Percentiles rank a stretch among this genome's conserved stretches.
Conservation (phyloP, 2,888 invertebrate genomes). For the Drosophila greeni region DNA sequence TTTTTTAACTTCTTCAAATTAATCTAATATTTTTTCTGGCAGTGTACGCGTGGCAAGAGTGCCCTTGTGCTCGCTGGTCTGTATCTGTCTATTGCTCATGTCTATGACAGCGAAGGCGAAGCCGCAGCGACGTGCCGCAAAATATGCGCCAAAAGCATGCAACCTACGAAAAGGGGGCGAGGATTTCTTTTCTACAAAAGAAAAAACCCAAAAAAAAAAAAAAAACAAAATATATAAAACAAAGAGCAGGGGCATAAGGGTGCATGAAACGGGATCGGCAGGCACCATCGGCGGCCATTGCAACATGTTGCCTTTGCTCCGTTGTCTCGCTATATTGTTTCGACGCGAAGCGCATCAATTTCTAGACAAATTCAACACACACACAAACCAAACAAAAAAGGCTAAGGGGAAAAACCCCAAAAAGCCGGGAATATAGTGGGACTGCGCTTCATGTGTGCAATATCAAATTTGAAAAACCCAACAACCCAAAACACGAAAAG, state of each 20-base stretch:
- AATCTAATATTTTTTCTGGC: not conserved
- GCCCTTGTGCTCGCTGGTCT: constrained; percentile 18
- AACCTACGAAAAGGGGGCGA: constrained; percentile 8
- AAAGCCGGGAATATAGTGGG: constrained; percentile 9
- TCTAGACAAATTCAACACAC: constrained; percentile 61
- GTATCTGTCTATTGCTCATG: constrained; percentile 46
- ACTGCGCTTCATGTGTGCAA: constrained; percentile 52
- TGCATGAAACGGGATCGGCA: not conserved
- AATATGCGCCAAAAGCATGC: constrained; percentile 64
- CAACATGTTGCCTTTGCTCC: constrained; percentile 63
- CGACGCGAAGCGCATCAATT: constrained; percentile 64
- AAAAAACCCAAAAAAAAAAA: too few species aligned
- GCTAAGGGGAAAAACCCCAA: constrained; percentile 3
- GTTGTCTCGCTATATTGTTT: constrained; percentile 65
- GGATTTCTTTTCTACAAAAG: not conserved
- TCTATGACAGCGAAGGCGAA: constrained; percentile 55
- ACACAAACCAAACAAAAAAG: constrained; percentile 12
- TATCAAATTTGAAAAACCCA: constrained; percentile 57
- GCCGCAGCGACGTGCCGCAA: constrained; percentile 54
- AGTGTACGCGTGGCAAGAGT: constrained; percentile 16
- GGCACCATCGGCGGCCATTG: constrained; percentile 44
- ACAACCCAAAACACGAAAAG: constrained; percentile 21
- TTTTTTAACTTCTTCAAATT: fast-evolving
- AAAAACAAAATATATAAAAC: not conserved
- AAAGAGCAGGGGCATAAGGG: not conserved